Evolutionary conservation across 2,113 vertebrate genomes (phyloP).

Genomic region (Heloderma charlesbogerti): DNA sequence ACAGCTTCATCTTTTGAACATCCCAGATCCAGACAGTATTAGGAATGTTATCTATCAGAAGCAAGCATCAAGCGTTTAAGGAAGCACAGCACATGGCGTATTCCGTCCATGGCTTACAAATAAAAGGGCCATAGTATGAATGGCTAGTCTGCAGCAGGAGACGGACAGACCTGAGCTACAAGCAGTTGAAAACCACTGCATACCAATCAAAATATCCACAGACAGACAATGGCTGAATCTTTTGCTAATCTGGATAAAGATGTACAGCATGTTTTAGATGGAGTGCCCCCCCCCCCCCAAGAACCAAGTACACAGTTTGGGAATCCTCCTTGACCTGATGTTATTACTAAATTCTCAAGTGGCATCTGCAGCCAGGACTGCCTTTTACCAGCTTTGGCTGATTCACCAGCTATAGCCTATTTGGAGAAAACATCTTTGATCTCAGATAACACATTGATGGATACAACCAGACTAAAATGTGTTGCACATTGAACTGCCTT

Average conservation of each 20-base stretch:
- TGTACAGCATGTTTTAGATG: not conserved
- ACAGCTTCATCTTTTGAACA: slow-evolving; percentile 84
- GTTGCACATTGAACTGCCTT: not conserved
- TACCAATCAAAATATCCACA: not conserved
- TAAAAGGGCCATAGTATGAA: not conserved
- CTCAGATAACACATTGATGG: not conserved
- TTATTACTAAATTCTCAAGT: not conserved
- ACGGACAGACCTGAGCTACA: not conserved
- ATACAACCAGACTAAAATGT: not conserved
- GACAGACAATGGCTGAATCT: not conserved
- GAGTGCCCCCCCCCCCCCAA: too few species aligned
- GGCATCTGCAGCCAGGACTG: not conserved
- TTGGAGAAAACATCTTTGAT: not conserved
- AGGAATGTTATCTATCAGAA: slow-evolving; percentile 86
- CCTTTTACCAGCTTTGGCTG: not conserved
- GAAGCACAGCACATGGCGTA: not conserved
- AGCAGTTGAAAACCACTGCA: not conserved
- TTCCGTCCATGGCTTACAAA: not conserved
- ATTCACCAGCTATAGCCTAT: not conserved
- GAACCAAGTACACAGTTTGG: not conserved
- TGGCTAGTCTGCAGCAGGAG: not conserved
- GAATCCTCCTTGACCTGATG: not conserved
- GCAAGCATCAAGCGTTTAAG: not conserved
- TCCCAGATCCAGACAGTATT: slow-evolving; percentile 94
- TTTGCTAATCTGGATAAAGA: not conserved